Evolutionary conservation across 2,797 vertebrate species (phyloP).

Genomic region (Hydrophis major): DNA sequence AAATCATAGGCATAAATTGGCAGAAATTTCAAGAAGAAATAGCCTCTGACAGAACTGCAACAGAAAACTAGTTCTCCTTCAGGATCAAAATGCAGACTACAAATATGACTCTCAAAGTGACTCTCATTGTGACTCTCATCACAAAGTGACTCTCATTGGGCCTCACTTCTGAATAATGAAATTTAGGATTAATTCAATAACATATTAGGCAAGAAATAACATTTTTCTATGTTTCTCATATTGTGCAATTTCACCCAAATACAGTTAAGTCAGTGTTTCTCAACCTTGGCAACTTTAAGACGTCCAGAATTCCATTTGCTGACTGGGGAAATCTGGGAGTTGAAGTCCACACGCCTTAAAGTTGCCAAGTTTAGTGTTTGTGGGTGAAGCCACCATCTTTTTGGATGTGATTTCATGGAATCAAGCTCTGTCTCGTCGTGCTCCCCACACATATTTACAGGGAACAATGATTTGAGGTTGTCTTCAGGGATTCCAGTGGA

Average conservation of each 20-base stretch:
- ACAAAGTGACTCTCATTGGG: not conserved
- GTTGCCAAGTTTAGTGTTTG: not conserved
- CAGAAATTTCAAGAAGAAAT: not conserved
- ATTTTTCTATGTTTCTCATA: not conserved
- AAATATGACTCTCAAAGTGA: not conserved
- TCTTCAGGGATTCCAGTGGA: not conserved
- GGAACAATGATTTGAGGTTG: not conserved
- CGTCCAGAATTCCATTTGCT: not conserved
- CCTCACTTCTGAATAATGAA: not conserved
- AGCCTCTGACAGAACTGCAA: not conserved
- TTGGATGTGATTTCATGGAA: not conserved
- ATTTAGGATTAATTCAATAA: not conserved
- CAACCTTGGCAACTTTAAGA: not conserved
- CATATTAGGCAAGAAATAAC: not conserved
- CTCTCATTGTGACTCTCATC: too few species aligned
- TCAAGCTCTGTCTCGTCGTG: not conserved
- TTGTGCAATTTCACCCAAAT: not conserved
- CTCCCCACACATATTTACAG: not conserved
- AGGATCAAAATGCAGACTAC: not conserved
- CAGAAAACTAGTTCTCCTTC: not conserved
- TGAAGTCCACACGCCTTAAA: not conserved
- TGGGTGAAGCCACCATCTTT: not conserved
- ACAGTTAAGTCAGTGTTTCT: not conserved
- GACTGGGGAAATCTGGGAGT: not conserved
- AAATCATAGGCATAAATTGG: not conserved